Evolutionary conservation across 2,113 vertebrate genomes (phyloP), one percentile per base, ranked within the genome.

Genomic region (Epinephelus fuscoguttatus): DNA sequence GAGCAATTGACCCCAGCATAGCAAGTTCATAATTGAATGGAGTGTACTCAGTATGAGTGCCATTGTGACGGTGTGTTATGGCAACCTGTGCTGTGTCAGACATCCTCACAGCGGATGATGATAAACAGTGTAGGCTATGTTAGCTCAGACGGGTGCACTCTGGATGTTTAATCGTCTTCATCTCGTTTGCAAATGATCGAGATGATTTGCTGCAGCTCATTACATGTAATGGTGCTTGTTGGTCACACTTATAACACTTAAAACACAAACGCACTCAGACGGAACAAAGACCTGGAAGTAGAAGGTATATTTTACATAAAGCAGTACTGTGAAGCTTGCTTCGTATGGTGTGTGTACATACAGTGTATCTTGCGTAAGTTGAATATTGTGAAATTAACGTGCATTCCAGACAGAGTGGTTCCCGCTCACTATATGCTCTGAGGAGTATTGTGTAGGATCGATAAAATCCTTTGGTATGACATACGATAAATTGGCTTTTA

Each of bases 251-350:
- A 33, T 60, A 90, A 90, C 83, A 86, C 86, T 74, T 73, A 45
- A 80, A 53, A 67, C 21, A 25, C 40, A 74, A 81, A 70, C 19
- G 7, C 53, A 68, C 78, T 78, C 62, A 47, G 23, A 66, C 0
- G 3, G 21, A 75, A 14, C 11, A 17, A n/a, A 76, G 19, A 61
- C 61, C 73, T 50, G 33, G 81, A 82, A 30, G 47, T 67, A 75
- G 40, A 79, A 61, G 78, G 72, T 87, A 61, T 88, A 86, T 92
- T 88, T 86, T 84, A 87, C 59, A 52, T 74, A 40, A 87, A 75
- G 86, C 84, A 91, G 87, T 91, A 66, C 75, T 91, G 87, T 91
- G 89, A 90, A 42, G 67, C 87, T 84, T 83, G 71, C 84, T 86
- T 87, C 23, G 70, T 92, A 74, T 88, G 64, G 78, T 88, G 75